Percentiles rank a stretch among this genome's conserved stretches.
phyloP scores from a whole-genome alignment of 2,113 vertebrate species.

The Manacus vitellinus region DNA sequence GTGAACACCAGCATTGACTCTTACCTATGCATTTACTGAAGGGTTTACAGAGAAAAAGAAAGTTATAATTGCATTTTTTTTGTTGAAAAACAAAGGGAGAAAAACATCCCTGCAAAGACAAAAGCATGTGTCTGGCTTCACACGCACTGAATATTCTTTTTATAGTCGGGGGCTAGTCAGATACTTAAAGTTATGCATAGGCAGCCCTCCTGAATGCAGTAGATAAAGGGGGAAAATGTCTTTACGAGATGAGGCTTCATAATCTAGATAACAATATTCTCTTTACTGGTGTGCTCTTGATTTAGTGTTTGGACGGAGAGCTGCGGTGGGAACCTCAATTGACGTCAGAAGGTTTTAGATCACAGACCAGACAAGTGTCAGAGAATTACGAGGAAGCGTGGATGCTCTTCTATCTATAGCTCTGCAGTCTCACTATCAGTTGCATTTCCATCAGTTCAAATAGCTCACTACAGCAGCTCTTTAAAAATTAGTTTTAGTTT shows the following conservation, averaged over 20 bases:
- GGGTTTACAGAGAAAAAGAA: neutral
- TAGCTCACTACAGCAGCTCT: neutral
- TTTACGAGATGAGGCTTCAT: neutral
- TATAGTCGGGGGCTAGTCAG: constrained; percentile 1
- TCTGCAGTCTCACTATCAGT: neutral
- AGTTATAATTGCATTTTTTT: neutral
- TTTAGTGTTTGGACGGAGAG: neutral
- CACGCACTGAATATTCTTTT: neutral
- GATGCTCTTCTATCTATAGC: constrained; percentile 48
- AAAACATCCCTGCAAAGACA: neutral
- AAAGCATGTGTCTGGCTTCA: neutral
- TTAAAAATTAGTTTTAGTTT: constrained; percentile 15
- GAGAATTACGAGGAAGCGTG: neutral
- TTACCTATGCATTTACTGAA: neutral
- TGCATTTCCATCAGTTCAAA: neutral
- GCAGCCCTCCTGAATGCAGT: neutral
- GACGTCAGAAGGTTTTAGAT: constrained; percentile 48
- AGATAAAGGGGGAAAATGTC: neutral
- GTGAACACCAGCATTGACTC: neutral
- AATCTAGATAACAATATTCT: neutral
- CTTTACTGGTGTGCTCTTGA: neutral
- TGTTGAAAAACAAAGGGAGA: neutral
- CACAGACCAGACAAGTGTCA: constrained; percentile 46
- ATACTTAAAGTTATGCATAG: neutral
- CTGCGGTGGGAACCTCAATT: constrained; percentile 9